Base-by-base conservation (phyloP, 1,140 invertebrate species). In the Liolophura sinensis region DNA sequence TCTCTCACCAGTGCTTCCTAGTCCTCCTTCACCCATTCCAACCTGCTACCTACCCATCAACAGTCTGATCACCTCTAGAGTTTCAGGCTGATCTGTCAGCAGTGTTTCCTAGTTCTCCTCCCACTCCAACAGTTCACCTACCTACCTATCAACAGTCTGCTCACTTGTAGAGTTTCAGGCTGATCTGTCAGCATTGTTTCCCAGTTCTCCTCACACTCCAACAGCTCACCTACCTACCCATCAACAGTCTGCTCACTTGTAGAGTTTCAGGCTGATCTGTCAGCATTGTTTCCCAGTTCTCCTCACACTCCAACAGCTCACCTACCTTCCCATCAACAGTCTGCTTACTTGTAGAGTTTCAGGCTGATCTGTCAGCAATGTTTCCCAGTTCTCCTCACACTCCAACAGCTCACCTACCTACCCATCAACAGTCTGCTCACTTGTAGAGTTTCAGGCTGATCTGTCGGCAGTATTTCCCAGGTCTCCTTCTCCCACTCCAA, bases 1-100 rank as follows among this genome's bases (percentile, higher is more conserved):
- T 87, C 88, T 1, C 86, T 85, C 15, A 93, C 84, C 65, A 96
- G 82, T 55, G 92, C 89, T 0, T 89, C 77, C 90, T n/a, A 85
- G 79, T 92, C 91, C 80, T 97, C 95, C 81, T 94, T 95, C 20
- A 94, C 86, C 82, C 89, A 94, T 85, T 97, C 95, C 86, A 98
- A 95, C 48, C 97, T 40, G 3, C 31, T 9, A 40, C 31, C 3
- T 40, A 40, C 31, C 31, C 31, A 40, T 40, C 31, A 40, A 9
- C 31, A 5, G 31, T 40, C 31, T 40, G 31, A 3, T 40, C 9
- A 40, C 31, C 31, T 40, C 3, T 40, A 40, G 31, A 40, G 31
- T 40, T 40, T 40, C 31, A 40, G 31, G 31, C 31, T 40, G 31
- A 40, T 40, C 31, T 40, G 31, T 40, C 31, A 40, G 31, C n/a